Base-by-base conservation (phyloP, 2,797 vertebrate species). In the Streptopelia turtur region DNA sequence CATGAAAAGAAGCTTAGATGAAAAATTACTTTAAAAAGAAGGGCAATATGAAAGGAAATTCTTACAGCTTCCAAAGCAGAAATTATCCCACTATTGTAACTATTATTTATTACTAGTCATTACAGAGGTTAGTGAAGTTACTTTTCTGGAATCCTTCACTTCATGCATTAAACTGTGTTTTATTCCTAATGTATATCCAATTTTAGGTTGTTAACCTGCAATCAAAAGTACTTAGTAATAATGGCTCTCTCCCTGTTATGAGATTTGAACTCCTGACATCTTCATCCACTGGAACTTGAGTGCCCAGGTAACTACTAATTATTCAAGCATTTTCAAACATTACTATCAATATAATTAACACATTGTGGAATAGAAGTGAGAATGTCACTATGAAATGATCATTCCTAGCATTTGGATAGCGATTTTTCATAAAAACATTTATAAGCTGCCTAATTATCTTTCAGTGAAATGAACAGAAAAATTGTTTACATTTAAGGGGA, bases 281-380 rank as follows among this genome's bases (percentile, higher is more conserved):
- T 94, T 95, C 57, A 87, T 80, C 65, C 60, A 16, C 63, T 93
- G 82, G 61, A 97, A 89, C 45, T 33, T 71, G 50, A 94, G 81
- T 87, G 59, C 49, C 41, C 82, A 96, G 95, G 95, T 97, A 97
- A 94, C 93, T 85, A 83, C 86, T 78, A 94, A 92, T 95, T 95
- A 94, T 83, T 95, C 78, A 94, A 89, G 89, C 92, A 92, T 92
- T 95, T 95, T 66, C 68, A 71, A 35, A n/a, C 72, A 59, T 94
- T 94, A 56, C 47, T 89, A 80, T 83, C 50, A 89, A 66, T 37
- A 69, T 59, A 77, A 92, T 90, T 85, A 94, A 57, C 30, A 85
- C 20, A 31, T 16, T 33, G 39, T 45, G 35, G 64, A 33, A 80
- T 75, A 83, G 78, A 87, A 89, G 28, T 72, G 61, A 87, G 33